A percentile compares a stretch with the other conserved stretches of the same genome.
Conservation (phyloP, 2,888 invertebrate species). For the Tetrapedia diversipes region DNA sequence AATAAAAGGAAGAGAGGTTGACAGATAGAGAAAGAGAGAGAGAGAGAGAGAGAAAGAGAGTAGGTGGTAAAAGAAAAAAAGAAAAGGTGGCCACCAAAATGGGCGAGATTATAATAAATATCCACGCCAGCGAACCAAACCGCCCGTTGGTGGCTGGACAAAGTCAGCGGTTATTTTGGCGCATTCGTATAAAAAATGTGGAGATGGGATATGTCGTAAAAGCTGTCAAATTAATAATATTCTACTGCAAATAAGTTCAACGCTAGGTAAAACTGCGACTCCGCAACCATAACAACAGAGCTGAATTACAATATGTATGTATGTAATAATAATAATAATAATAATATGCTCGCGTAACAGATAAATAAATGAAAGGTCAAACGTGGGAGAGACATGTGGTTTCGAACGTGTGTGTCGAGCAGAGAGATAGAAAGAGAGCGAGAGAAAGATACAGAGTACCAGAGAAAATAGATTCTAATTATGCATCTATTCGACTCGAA, state of each 20-base stretch:
- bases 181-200: constrained; percentile 67
- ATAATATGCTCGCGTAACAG: constrained; percentile 41
- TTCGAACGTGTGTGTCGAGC: background rate
- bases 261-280: constrained; percentile 82
- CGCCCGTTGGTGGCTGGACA: constrained; percentile 48
- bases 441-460: background rate
- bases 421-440: too few relatives aligned
- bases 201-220: constrained; percentile 75
- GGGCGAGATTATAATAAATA: constrained; percentile 15
- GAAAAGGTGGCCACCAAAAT: too few relatives aligned
- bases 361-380: background rate
- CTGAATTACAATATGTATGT: too few relatives aligned
- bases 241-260: constrained; percentile 83
- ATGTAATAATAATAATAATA: too few relatives aligned
- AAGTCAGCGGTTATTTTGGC: constrained; percentile 69
- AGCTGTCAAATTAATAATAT: constrained; percentile 82
- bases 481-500: constrained; percentile 48
- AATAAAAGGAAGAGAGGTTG: constrained; percentile 30
- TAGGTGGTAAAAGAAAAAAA: background rate
- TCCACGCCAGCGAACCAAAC: constrained; percentile 73
- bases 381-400: background rate
- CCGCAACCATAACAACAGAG: constrained; percentile 82
- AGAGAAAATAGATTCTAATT: constrained; percentile 16
- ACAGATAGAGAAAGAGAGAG: constrained; percentile 5
- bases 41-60: background rate